Evolutionary conservation across 2,888 invertebrate species (phyloP).

Genomic region (Pristionchus exspectatus): DNA sequence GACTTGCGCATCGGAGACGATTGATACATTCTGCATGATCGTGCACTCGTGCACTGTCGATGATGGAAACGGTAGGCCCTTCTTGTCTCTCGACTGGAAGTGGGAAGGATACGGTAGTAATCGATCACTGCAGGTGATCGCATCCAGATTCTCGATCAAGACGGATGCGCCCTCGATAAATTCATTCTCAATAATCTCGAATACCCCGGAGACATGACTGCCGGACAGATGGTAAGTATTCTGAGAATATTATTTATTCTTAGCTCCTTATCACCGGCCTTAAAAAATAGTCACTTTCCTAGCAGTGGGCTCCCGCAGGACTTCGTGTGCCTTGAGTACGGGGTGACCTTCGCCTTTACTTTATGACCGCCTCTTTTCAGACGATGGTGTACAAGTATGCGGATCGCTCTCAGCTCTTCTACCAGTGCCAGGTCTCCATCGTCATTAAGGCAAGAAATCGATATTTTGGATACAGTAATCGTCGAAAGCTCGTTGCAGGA

Average conservation of each 20-base stretch:
- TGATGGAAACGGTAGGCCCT: constrained; percentile 74
- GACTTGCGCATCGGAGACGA: constrained; percentile 78
- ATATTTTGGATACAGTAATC: background rate
- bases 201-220: constrained; percentile 78
- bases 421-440: constrained; percentile 78
- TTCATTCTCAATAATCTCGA: constrained; percentile 78
- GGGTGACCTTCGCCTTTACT: too few species aligned
- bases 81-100: background rate
- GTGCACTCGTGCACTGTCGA: constrained; percentile 78
- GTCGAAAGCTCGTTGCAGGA: constrained; percentile 69
- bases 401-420: constrained; percentile 77
- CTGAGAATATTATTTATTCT: background rate
- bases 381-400: constrained; percentile 79
- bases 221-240: constrained; percentile 68
- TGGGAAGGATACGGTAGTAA: background rate
- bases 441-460: constrained; percentile 68
- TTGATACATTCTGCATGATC: constrained; percentile 78
- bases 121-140: constrained; percentile 41
- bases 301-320: too few species aligned
- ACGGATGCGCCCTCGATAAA: constrained; percentile 78
- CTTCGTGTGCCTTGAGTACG: too few species aligned
- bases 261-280: background rate
- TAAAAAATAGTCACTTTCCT: too few species aligned
- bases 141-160: constrained; percentile 75
- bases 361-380: constrained; percentile 62